Conservation (phyloP, 2,888 invertebrate genomes). For the Andrena hattorfiana region DNA sequence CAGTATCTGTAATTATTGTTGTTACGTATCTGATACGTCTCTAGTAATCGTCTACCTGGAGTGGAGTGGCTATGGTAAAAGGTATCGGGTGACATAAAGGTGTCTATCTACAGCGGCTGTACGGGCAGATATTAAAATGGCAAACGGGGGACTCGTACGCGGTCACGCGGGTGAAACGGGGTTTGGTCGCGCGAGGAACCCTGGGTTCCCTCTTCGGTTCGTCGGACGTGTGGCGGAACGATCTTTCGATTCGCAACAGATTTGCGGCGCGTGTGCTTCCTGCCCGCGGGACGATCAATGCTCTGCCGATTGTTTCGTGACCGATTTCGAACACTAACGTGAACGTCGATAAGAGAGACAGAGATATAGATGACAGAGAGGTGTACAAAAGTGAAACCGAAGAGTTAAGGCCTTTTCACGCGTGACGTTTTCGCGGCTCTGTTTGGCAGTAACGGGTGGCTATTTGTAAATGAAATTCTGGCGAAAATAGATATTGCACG, state of each 20-base stretch:
- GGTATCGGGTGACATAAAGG: constrained; percentile 40
- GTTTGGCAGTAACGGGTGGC: no score
- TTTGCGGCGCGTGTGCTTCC: background rate
- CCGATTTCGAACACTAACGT: constrained; percentile 32
- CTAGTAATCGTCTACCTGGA: constrained; percentile 52
- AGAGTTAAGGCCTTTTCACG: constrained; percentile 6
- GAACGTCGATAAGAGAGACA: constrained; percentile 43
- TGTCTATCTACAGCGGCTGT: constrained; percentile 55
- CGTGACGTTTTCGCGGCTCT: no score
- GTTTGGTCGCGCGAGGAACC: background rate
- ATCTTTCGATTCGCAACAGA: background rate
- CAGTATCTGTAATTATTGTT: constrained; percentile 54
- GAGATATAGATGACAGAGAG: constrained; percentile 47
- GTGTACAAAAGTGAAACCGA: constrained; percentile 45
- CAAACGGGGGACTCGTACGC: constrained; percentile 31
- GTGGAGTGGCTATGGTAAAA: constrained; percentile 33
- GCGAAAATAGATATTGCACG: no score
- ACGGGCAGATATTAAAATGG: constrained; percentile 35
- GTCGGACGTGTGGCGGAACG: constrained; percentile 29
- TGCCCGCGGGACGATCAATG: constrained; percentile 18
- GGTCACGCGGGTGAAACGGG: constrained; percentile 35
- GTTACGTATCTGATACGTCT: constrained; percentile 54
- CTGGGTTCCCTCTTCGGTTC: constrained; percentile 9
- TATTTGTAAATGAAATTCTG: no score
- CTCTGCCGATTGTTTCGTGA: constrained; percentile 32